Conservation (phyloP, 2,888 invertebrate genomes). For the Polymixis lichenea region DNA sequence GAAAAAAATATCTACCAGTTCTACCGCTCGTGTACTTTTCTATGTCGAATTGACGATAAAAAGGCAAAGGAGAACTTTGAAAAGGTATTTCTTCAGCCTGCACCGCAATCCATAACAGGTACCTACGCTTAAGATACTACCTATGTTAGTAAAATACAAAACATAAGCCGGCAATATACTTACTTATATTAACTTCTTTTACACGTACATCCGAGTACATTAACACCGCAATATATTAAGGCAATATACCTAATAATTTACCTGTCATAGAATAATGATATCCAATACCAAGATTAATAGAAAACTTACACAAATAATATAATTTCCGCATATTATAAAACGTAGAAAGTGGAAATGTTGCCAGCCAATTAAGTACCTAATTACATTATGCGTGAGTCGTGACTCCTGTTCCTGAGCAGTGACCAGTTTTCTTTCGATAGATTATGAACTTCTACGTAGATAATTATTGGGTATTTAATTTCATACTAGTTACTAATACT, state of each 20-base stretch:
- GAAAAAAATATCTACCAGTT: neutral
- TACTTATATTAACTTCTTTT: neutral
- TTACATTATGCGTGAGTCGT: constrained; percentile 17
- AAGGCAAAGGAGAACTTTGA: neutral
- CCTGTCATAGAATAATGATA: constrained; percentile 35
- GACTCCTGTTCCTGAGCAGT: constrained; percentile 11
- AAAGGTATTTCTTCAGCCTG: neutral
- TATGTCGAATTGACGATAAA: neutral
- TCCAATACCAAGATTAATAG: constrained; percentile 20
- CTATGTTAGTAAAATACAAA: neutral
- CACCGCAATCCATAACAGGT: neutral
- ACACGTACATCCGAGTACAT: neutral
- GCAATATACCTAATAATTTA: constrained; percentile 12
- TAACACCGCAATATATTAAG: neutral
- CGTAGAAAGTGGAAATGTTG: constrained; percentile 47
- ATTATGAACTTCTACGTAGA: constrained; percentile 20
- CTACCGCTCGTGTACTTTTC: too few species aligned
- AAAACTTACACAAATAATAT: constrained; percentile 29
- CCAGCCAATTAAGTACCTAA: constrained; percentile 15
- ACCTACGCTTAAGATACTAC: too few species aligned
- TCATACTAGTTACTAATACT: constrained; percentile 1
- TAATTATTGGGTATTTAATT: constrained; percentile 22
- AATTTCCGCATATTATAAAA: constrained; percentile 48
- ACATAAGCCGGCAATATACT: neutral
- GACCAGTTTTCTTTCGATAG: constrained; percentile 40